Evolutionary conservation across 2,888 invertebrate species (phyloP).

Genomic region (Agriopis aurantiaria): DNA sequence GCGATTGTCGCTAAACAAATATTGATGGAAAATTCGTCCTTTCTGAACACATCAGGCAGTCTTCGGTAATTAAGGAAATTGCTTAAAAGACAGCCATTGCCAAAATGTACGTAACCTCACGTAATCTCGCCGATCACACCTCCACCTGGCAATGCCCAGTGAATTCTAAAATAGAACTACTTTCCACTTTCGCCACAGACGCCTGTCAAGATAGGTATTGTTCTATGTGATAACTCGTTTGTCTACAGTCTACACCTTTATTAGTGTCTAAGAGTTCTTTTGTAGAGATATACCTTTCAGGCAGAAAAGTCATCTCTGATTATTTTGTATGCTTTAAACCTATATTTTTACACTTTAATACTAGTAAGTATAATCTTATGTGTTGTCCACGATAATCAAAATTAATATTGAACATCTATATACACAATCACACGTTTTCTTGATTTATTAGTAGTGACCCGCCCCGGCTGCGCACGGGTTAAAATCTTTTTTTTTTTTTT

Average conservation of each 20-base stretch:
- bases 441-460: too few relatives aligned
- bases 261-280: conserved; percentile 6
- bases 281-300: background rate
- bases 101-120: conserved; percentile 22
- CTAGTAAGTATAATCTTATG: too few relatives aligned
- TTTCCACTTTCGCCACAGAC: conserved; percentile 50
- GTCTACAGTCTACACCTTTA: conserved; percentile 10
- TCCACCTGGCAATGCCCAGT: conserved; percentile 24
- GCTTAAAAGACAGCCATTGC: conserved; percentile 6
- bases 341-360: too few relatives aligned
- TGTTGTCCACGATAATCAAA: too few relatives aligned
- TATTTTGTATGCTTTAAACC: background rate
- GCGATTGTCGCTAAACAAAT: too few relatives aligned
- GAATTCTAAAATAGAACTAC: conserved; percentile 43
- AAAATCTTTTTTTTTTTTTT: too few relatives aligned
- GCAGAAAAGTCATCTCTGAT: background rate
- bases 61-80: background rate
- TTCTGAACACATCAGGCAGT: background rate
- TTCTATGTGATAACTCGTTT: conserved; percentile 31
- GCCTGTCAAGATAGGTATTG: conserved; percentile 42
- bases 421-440: too few relatives aligned
- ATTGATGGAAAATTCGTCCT: background rate
- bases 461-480: too few relatives aligned
- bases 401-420: too few relatives aligned
- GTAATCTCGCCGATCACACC: conserved; percentile 36